Base-by-base conservation (phyloP, 2,888 invertebrate genomes). In the Microctonus hyperodae region DNA sequence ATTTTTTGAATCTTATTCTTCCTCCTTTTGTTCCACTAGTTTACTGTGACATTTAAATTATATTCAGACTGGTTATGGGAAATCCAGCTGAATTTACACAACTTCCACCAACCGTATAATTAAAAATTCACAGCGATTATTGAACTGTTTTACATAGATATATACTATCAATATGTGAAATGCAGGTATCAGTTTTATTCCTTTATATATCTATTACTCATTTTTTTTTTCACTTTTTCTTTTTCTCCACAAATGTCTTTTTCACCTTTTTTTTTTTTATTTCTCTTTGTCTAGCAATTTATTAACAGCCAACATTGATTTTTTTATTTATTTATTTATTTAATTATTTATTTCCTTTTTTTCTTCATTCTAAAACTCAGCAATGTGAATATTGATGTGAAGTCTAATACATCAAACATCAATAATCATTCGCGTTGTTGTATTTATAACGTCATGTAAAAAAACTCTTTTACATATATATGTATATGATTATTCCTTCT, bases 391-490 rank as follows among this genome's bases (percentile, higher is more conserved):
- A 60, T 65, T 48, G 57, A 50, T 25, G 33, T 13, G 16, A 57
- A 55, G 50, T 53, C 9, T 25, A 44, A 25, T 9, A 31, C 61
- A 66, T 50, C 23, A 35, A 48, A 61, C 56, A 58, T 57, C 66
- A 16, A 61, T 66, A 66, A 31, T 65, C 65, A 65, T 53, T 40
- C 55, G 53, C 60, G 31, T 56, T 50, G n/a, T n/a, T n/a, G n/a
- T 44, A 35, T 60, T 60, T 53, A 44, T 44, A 66, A 66, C 62
- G 61, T 62, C 56, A 57, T 65, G 65, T 65, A 62, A 66, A 66
- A 66, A 66, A 66, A 66, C 28, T 65, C 65, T 51, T 59, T 59
- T 53, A 65, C 53, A 59, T 59, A 65, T n/a, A n/a, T 65, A 65
- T 65, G 48, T 51, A 28, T 59, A 40, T 50, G 25, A 53, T 65